phyloP scores from a whole-genome alignment of 2,888 invertebrate species.

The Pachycephus smyrnensis region DNA sequence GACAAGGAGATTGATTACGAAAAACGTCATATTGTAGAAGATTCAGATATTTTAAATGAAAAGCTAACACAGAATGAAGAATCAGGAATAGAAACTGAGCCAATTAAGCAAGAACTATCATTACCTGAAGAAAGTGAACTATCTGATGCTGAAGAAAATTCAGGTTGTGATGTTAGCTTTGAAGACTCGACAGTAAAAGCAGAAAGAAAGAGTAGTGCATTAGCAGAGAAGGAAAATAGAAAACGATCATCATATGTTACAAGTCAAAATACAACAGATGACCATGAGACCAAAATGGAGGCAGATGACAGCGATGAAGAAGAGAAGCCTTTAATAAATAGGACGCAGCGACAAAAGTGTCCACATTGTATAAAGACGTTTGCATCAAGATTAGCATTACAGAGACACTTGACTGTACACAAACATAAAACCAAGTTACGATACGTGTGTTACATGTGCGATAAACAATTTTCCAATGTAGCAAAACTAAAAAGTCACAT shows the following conservation, averaged over 20 bases:
- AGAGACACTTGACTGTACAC: constrained; percentile 49
- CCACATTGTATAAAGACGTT: constrained; percentile 53
- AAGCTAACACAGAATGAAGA: not conserved
- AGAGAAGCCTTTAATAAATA: constrained; percentile 50
- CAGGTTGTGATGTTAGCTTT: constrained; percentile 3
- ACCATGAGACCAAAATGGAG: constrained; percentile 5
- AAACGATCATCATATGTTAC: not conserved
- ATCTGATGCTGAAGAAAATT: constrained; percentile 12
- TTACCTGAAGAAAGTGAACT: constrained; percentile 16
- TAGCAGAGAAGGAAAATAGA: constrained; percentile 5
- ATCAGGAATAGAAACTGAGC: constrained; percentile 3
- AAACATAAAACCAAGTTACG: constrained; percentile 47
- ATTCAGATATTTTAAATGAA: constrained; percentile 2
- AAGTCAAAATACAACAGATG: constrained; percentile 11
- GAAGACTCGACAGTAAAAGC: constrained; percentile 11
- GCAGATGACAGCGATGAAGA: constrained; percentile 42
- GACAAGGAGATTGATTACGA: constrained; percentile 5
- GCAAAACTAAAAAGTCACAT: constrained; percentile 50
- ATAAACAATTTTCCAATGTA: constrained; percentile 49
- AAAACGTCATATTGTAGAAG: not conserved
- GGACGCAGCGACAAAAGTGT: constrained; percentile 51
- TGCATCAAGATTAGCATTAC: constrained; percentile 42
- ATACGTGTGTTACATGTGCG: constrained; percentile 56
- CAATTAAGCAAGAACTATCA: constrained; percentile 12
- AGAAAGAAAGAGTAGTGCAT: constrained; percentile 10